Evolutionary conservation across 1,140 invertebrate genomes (phyloP), one percentile per base, ranked within the genome.

Genomic region (Zaprionus africanus): DNA sequence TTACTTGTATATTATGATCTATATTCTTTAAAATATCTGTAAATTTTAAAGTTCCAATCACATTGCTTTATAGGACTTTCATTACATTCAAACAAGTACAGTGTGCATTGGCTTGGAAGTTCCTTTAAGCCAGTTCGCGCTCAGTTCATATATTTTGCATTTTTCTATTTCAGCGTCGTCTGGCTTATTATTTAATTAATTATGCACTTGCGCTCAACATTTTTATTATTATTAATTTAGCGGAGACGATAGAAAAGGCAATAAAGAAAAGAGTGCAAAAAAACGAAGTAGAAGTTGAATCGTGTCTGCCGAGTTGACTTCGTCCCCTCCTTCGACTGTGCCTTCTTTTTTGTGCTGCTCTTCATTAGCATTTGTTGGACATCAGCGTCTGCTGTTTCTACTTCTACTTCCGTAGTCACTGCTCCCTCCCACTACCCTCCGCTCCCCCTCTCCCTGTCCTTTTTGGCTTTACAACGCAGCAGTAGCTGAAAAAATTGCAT

Each of bases 281-380:
- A 53, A 28, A 17, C 5, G 49, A 51, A 38, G 31, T 26, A 38
- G 31, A 34, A 34, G 31, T 11, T 66, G 24, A 65, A 65, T 66
- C 43, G 28, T 62, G 68, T 57, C 36, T 71, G 57, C 51, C 15
- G 60, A 53, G 59, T 22, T 43, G 54, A 5, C 36, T 67, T 54
- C 12, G 43, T 54, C 43, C 63, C 65, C 65, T 59, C 58, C 60
- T 61, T 28, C 26, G 36, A 28, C 65, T 57, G n/a, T 13, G 51
- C 17, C 15, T 60, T 15, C 26, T 31, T 58, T 51, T 60, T 26
- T 67, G 19, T 51, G 49, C 26, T 19, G 26, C 38, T 24, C 57
- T 75, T 75, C 72, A 75, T 75, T 75, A 75, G 72, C 72, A 75
- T 63, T 75, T 75, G 72, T 69, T 63, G 72, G 66, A 70, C 66